Percentiles rank a stretch among this genome's conserved stretches.
These are phyloP conservation scores for Drosophila leontia DNA, from an alignment of 1,140 invertebrate species.

Conservation along the genomic window DNA sequence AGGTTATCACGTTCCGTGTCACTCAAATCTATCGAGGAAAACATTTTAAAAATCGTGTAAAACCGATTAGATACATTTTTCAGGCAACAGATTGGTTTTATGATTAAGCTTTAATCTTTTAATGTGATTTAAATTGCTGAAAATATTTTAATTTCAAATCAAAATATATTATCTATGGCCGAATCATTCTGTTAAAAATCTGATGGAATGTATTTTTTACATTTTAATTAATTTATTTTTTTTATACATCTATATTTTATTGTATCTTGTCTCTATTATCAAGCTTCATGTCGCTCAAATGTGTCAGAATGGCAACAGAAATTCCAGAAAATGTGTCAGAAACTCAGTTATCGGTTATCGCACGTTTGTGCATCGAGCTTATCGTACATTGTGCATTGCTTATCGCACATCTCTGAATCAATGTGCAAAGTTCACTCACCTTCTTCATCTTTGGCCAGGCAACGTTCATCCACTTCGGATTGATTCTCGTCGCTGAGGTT, in stretches of 20 bases:
- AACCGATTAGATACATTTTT: not conserved
- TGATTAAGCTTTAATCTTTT: not conserved
- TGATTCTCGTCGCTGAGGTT: conserved; percentile 94
- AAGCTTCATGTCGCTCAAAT: conserved; percentile 82
- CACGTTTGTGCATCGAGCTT: conserved; percentile 1
- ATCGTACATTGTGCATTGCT: conserved; percentile 24
- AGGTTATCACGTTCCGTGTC: conserved; percentile 84
- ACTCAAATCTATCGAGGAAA: conserved; percentile 85
- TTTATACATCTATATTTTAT: not conserved
- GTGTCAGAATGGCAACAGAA: conserved; percentile 85
- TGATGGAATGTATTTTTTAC: not conserved
- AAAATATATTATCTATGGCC: too few relatives aligned
- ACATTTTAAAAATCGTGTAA: conserved; percentile 47
- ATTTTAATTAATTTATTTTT: not conserved
- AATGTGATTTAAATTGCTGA: not conserved
- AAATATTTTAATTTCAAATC: not conserved
- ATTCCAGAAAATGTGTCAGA: conserved; percentile 37
- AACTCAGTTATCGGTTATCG: conserved; percentile 40
- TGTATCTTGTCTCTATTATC: conserved; percentile 52
- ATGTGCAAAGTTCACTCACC: conserved; percentile 86
- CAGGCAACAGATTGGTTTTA: not conserved
- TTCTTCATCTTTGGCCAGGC: conserved; percentile 93
- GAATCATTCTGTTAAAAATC: not conserved
- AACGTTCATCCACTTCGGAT: conserved; percentile 85
- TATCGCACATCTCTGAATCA: conserved; percentile 20